These are phyloP conservation scores for Spongilla lacustris DNA, from an alignment of 37 sponge, comb jelly and placozoan genomes.

Conservation along the genomic window DNA sequence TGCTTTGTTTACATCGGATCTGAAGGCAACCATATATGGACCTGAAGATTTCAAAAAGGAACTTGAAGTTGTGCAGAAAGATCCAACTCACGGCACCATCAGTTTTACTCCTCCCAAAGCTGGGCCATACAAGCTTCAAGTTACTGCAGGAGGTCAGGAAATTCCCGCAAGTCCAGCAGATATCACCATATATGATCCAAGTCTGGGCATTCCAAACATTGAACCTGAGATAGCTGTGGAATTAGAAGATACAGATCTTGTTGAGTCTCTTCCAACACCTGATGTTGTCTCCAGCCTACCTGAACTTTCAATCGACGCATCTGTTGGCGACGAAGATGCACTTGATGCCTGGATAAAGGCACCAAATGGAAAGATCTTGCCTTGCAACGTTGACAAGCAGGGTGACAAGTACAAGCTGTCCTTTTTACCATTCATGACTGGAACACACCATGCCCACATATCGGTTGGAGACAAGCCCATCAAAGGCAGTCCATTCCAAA, in stretches of 20 bases:
- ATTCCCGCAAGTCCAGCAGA: background rate
- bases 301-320: background rate
- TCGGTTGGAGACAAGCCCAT: constrained; percentile 20
- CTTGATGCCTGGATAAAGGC: background rate
- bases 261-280: background rate
- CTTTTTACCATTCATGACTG: background rate
- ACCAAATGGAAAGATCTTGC: background rate
- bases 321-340: background rate
- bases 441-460: background rate
- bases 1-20: background rate
- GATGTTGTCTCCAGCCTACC: background rate
- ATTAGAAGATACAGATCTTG: background rate
- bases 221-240: background rate
- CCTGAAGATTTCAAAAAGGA: background rate
- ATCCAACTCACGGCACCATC: background rate
- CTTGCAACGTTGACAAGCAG: background rate
- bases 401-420: background rate
- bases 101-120: background rate
- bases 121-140: background rate
- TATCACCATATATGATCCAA: background rate
- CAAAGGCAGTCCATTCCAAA: constrained; percentile 25
- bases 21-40: background rate
- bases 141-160: background rate
- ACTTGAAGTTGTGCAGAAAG: background rate
- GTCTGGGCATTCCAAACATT: background rate